These are phyloP conservation scores for Reticulitermes speratus DNA, from an alignment of 1,140 invertebrate species.

Conservation along the genomic window DNA sequence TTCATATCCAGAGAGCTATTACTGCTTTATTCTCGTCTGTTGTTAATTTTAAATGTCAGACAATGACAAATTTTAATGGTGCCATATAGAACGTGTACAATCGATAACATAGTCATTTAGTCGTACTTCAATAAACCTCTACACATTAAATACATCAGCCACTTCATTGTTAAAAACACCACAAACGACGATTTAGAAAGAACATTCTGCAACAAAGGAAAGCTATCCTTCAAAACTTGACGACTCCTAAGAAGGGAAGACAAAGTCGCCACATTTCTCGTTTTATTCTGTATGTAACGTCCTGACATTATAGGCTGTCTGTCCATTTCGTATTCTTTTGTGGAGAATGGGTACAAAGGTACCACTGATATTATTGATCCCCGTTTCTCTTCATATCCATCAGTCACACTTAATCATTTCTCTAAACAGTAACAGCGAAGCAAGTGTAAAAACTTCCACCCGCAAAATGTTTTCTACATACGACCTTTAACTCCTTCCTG, in stretches of 20 bases:
- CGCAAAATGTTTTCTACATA: no score
- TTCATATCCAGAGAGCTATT: background rate
- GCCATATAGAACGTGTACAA: background rate
- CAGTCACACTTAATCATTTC: no score
- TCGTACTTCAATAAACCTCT: background rate
- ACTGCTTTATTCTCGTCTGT: background rate
- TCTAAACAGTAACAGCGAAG: no score
- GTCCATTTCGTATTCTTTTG: background rate
- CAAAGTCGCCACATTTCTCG: background rate
- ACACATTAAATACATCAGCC: background rate
- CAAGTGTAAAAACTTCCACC: no score
- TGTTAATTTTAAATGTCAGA: background rate
- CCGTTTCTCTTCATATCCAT: no score
- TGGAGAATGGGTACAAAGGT: background rate
- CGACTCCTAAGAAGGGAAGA: background rate
- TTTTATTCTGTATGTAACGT: background rate
- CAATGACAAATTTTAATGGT: constrained; percentile 17
- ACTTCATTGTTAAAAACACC: background rate
- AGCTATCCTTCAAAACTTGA: background rate
- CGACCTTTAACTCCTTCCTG: no score
- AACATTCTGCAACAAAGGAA: background rate
- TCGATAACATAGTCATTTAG: background rate
- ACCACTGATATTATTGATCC: no score
- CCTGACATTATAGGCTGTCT: background rate
- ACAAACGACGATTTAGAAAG: background rate